These are phyloP conservation scores for Trypoxylon attenuatum DNA, from an alignment of 2,888 invertebrate species.

Conservation along the genomic window DNA sequence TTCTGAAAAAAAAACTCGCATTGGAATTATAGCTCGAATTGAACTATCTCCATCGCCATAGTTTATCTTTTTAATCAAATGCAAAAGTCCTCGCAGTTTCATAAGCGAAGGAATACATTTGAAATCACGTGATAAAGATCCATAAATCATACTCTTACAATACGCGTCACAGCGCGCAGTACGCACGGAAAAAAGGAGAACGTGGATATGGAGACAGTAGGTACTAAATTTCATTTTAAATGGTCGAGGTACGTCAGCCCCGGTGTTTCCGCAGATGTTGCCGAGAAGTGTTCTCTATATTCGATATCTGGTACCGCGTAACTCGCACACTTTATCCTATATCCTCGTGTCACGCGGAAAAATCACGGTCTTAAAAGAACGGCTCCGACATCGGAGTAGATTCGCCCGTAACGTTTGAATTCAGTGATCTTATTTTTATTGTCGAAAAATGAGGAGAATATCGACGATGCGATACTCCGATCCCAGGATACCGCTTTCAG, in stretches of 20 bases:
- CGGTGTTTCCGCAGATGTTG: slow-evolving; percentile 60
- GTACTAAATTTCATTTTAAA: slow-evolving; percentile 57
- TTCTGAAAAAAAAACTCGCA: too few species aligned
- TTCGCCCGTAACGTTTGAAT: background rate
- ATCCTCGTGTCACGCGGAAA: slow-evolving; percentile 7
- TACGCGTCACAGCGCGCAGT: background rate
- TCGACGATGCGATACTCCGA: background rate
- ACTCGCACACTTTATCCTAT: slow-evolving; percentile 19
- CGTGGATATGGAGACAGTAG: background rate
- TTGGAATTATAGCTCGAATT: too few species aligned
- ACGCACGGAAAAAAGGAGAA: background rate
- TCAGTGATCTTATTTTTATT: background rate
- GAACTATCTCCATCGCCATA: too few species aligned
- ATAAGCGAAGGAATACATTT: background rate
- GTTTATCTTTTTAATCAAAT: too few species aligned
- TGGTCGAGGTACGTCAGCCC: slow-evolving; percentile 48
- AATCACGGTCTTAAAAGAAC: slow-evolving; percentile 13
- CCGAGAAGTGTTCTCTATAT: slow-evolving; percentile 41
- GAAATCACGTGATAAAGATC: slow-evolving; percentile 3
- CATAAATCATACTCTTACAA: slow-evolving; percentile 22
- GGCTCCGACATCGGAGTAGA: background rate
- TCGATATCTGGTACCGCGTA: slow-evolving; percentile 41
- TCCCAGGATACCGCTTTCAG: background rate
- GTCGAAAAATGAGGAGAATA: background rate
- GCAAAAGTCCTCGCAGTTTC: background rate